Conservation (phyloP, 2,797 vertebrate genomes). For the Nyctibius grandis region DNA sequence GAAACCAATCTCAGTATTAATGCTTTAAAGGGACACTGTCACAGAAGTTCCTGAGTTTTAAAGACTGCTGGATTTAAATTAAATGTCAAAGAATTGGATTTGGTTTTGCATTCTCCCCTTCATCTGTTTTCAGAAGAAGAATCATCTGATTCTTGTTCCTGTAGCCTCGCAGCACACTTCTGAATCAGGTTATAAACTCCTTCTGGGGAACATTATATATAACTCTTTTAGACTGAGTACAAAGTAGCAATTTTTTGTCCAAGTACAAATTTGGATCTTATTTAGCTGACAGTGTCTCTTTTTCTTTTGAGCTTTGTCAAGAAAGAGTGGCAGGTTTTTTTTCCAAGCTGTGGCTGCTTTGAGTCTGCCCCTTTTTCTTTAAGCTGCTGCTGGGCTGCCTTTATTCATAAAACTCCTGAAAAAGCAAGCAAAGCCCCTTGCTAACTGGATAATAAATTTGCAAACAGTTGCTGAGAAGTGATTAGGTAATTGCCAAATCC, state of each 20-base stretch:
- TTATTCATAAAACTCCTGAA: not conserved
- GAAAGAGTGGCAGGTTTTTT: not conserved
- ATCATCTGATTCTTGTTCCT: not conserved
- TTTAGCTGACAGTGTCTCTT: not conserved
- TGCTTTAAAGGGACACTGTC: not conserved
- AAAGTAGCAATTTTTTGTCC: not conserved
- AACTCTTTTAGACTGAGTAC: too few species aligned
- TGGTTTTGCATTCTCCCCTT: not conserved
- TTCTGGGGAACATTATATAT: not conserved
- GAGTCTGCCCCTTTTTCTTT: not conserved
- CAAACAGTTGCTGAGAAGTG: not conserved
- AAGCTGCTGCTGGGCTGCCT: not conserved
- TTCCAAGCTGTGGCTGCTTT: not conserved
- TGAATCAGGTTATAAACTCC: not conserved
- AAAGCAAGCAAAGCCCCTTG: not conserved
- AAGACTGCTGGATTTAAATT: not conserved
- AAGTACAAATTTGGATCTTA: not conserved
- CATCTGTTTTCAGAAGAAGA: fast-evolving
- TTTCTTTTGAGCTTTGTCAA: not conserved
- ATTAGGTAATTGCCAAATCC: not conserved
- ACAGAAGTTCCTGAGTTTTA: not conserved
- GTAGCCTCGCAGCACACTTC: not conserved
- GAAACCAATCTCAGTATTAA: not conserved
- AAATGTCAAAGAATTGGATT: not conserved
- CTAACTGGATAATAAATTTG: not conserved